phyloP scores from a whole-genome alignment of 1,140 invertebrate genomes.

The Macrosteles quadrilineatus region DNA sequence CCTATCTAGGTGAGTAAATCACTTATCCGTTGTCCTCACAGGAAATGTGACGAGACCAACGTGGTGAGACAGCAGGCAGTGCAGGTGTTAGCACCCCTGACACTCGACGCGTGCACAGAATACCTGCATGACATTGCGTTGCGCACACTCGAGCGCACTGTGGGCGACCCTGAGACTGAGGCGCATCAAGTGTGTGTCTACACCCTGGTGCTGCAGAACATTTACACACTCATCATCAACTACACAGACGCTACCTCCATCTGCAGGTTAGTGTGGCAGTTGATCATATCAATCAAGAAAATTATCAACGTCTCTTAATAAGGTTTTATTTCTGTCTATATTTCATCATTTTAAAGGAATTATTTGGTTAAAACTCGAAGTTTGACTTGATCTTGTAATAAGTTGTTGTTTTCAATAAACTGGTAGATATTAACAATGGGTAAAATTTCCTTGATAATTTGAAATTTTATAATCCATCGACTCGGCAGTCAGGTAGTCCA shows the following conservation, averaged over 20 bases:
- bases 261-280: conserved; percentile 33
- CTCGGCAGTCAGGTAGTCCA: too few species aligned
- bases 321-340: too few species aligned
- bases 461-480: too few species aligned
- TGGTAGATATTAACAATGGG: too few species aligned
- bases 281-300: too few species aligned
- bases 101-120: conserved; percentile 72
- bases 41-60: conserved; percentile 55
- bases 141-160: conserved; percentile 57
- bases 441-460: too few species aligned
- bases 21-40: conserved; percentile 37
- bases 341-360: too few species aligned
- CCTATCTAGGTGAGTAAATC: too few species aligned
- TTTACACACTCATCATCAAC: conserved; percentile 68
- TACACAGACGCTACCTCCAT: conserved; percentile 50
- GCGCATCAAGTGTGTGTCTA: conserved; percentile 64
- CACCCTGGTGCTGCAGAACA: conserved; percentile 63
- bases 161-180: conserved; percentile 61
- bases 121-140: conserved; percentile 63
- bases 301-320: too few species aligned
- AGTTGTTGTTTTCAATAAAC: too few species aligned
- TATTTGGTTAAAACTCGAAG: too few species aligned
- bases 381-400: too few species aligned
- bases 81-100: conserved; percentile 68
- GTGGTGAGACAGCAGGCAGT: conserved; percentile 52